Percentiles rank a stretch among this genome's conserved stretches.
phyloP scores from a whole-genome alignment of 2,113 vertebrate genomes.

The Promerops cafer region DNA sequence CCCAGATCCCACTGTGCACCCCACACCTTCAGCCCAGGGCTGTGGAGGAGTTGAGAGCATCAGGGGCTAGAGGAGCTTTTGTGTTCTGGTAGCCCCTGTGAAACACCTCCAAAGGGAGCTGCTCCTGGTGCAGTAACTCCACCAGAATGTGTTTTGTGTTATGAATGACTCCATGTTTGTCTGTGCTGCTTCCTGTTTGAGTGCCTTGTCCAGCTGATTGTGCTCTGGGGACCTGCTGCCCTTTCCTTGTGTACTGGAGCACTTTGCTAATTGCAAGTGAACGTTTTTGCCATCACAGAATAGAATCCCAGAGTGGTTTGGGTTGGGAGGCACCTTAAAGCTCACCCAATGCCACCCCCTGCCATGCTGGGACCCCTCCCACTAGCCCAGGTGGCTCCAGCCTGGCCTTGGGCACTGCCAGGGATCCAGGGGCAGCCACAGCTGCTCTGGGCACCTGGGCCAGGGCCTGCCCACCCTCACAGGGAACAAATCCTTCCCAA shows the following conservation, averaged over 20 bases:
- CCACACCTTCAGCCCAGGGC: too few species aligned
- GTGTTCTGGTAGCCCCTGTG: background rate
- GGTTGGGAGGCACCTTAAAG: background rate
- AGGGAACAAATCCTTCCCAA: background rate
- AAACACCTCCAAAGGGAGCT: background rate
- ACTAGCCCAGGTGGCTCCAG: background rate
- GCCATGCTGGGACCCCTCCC: background rate
- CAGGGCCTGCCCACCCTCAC: background rate
- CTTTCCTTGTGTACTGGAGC: background rate
- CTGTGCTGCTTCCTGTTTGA: background rate
- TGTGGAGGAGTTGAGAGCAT: background rate
- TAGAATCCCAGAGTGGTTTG: background rate
- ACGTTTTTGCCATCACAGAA: background rate
- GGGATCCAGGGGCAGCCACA: background rate
- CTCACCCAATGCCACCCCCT: background rate
- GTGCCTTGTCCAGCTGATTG: background rate
- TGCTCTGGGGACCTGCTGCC: background rate
- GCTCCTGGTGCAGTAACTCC: background rate
- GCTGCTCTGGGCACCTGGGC: background rate
- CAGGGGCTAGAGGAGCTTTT: background rate
- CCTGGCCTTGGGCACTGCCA: background rate
- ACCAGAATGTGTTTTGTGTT: background rate
- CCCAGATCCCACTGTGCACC: background rate
- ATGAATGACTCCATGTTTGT: background rate
- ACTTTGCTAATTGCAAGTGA: background rate